Evolutionary conservation across 37 sponge, comb jelly and placozoan species (phyloP), one percentile per base, ranked within the genome.

Genomic region (Ephydatia muelleri): DNA sequence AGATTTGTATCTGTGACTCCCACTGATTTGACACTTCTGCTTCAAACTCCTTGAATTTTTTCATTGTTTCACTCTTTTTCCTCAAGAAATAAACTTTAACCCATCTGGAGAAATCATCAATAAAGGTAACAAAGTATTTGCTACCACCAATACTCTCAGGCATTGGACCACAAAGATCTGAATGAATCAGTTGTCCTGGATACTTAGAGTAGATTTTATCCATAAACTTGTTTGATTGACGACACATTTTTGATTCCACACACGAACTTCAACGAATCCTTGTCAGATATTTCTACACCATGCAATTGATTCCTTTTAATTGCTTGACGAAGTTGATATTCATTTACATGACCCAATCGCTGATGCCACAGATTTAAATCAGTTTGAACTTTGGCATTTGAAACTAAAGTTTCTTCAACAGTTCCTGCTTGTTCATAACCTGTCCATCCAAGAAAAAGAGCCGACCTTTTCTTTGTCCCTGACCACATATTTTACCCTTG

Each of bases 41-140:
- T 81, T 90, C 91, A 81, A 90, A 90, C 81, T 90, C 91, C 70
- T 86, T 86, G 65, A 85, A 82, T 49, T 86, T 90, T 16, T 75
- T 79, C 29, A 82, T 31, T n/a, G 81, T 86, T 75, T 86, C 80
- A 33, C 81, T 80, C 29, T 89, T 89, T 26, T 71, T 21, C 67
- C 57, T 72, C 28, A 89, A 26, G 32, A 86, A 90, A 49, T 90
- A 86, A 5, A 90, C 82, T 38, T 72, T 75, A 71, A 82, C 81
- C 77, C 83, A 90, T 70, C 87, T 33, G 27, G 91, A 86, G 39
- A 77, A 90, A 68, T 90, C 91, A 77, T 82, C 91, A 37, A 90
- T 90, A 36, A 85, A 85, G 19, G 91, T 82, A 14, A 90, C 86
- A 81, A 90, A 90, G 70, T 90, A 90, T 49, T 85, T 90, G 38